A percentile compares a stretch with the other conserved stretches of the same genome.
Evolutionary conservation across 2,113 vertebrate genomes (phyloP).

Genomic region (Oreochromis aureus): DNA sequence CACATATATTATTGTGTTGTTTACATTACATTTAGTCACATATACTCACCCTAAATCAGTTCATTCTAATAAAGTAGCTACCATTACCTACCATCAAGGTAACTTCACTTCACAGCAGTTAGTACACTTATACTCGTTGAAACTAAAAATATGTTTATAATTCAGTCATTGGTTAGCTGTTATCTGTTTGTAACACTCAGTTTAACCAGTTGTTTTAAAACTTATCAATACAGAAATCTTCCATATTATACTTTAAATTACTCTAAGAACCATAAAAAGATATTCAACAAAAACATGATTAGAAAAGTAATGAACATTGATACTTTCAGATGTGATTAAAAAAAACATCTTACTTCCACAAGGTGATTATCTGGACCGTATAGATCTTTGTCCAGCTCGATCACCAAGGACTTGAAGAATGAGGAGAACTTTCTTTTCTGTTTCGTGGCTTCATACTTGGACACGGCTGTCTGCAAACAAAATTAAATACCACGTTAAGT

Average conservation of each 20-base stretch:
- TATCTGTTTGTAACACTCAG: background rate
- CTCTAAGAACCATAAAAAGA: background rate
- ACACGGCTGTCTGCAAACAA: slow-evolving; percentile 84
- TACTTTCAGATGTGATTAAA: background rate
- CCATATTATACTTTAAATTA: background rate
- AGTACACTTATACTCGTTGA: background rate
- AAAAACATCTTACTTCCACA: slow-evolving; percentile 83
- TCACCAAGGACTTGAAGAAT: slow-evolving; percentile 99
- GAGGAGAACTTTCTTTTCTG: slow-evolving; percentile 99
- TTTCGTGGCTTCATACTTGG: slow-evolving; percentile 98
- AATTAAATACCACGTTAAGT: background rate
- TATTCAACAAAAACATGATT: background rate
- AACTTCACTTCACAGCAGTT: background rate
- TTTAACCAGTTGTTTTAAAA: background rate
- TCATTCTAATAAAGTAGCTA: background rate
- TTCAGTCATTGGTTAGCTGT: background rate
- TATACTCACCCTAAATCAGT: background rate
- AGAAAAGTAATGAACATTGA: background rate
- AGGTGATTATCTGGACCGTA: slow-evolving; percentile 99
- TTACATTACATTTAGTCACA: background rate
- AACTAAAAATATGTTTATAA: background rate
- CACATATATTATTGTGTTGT: background rate
- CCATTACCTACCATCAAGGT: fast-evolving
- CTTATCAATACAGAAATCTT: background rate
- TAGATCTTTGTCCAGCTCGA: slow-evolving; percentile 97